Evolutionary conservation across 2,797 vertebrate species (phyloP), one percentile per base, ranked within the genome.

Genomic region (Vultur gryphus): DNA sequence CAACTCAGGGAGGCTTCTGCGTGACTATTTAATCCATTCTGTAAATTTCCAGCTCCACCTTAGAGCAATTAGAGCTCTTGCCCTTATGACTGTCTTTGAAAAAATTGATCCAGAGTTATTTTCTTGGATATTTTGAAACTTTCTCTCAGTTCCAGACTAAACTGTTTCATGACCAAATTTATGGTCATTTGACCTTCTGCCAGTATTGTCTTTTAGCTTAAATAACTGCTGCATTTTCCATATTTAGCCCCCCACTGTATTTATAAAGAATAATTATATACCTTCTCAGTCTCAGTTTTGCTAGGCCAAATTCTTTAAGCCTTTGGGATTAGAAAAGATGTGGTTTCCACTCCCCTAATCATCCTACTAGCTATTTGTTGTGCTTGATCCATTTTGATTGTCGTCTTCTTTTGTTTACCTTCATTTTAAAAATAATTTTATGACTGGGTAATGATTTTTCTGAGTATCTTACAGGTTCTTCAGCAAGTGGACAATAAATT

Each of bases 401-500:
- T 67, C 2, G 2, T 82, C 66, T 71, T 86, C 69, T 91, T 93
- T 64, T 57, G 25, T 82, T 94, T 90, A 43, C 17, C 29, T 90
- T 84, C 3, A 37, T 93, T 95, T 88, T 4, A 31, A 87, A 93
- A 85, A 72, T 62, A 39, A 62, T 75, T 83, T 92, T 93, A 59
- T 31, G 48, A 39, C 65, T 55, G 39, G n/a, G 23, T 79, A 69
- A 26, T 79, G 16, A 94, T 94, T 96, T 65, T 96, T 88, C 43
- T 97, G 64, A 94, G 91, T 97, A 62, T 96, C 39, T 96, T 95
- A 70, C 95, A 99, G 99, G 99, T 99, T 91, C 98, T 99, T 95
- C 98, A 99, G 97, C 99, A 99, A 98, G 99, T 99, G 96, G 99
- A 99, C 97, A 99, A 98, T 97, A 99, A 99, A 98, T 99, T 99